Conservation (phyloP, 2,797 vertebrate genomes). For the Acanthopagrus latus region DNA sequence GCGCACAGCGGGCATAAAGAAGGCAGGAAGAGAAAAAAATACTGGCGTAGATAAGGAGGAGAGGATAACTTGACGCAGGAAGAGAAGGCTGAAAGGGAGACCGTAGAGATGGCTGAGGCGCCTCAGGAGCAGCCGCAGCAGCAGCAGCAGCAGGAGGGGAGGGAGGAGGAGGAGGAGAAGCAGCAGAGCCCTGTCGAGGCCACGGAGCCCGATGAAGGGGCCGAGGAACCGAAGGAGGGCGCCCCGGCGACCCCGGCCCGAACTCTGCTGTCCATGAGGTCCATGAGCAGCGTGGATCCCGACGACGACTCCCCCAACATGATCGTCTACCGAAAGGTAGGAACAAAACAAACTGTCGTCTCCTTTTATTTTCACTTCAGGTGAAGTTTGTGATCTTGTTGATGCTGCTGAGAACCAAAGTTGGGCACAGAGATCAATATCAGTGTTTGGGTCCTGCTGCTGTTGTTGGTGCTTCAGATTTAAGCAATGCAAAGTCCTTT, state of each 20-base stretch:
- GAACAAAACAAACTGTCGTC: neutral
- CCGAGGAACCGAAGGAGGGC: slow-evolving; percentile 53
- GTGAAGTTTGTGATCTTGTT: neutral
- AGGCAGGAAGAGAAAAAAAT: slow-evolving; percentile 19
- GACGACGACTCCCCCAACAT: slow-evolving; percentile 96
- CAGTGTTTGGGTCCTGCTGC: neutral
- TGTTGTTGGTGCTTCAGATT: slow-evolving; percentile 1
- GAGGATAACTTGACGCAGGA: slow-evolving; percentile 44
- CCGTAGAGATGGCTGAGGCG: slow-evolving; percentile 74
- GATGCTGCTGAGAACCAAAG: neutral
- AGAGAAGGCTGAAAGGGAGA: slow-evolving; percentile 30
- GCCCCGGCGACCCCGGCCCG: slow-evolving; percentile 32
- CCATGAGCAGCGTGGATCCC: slow-evolving; percentile 86
- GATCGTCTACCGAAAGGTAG: slow-evolving; percentile 99
- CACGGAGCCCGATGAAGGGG: slow-evolving; percentile 40
- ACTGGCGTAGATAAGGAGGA: slow-evolving; percentile 41
- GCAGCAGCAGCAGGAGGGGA: slow-evolving; percentile 33
- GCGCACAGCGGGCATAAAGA: slow-evolving; percentile 34
- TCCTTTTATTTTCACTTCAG: neutral
- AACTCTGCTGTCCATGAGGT: slow-evolving; percentile 75
- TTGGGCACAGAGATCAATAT: neutral
- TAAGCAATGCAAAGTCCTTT: neutral
- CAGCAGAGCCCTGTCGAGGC: slow-evolving; percentile 37
- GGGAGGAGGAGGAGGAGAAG: slow-evolving; percentile 46
- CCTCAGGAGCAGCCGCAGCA: slow-evolving; percentile 62